Evolutionary conservation across 1,140 invertebrate genomes (phyloP), one percentile per base, ranked within the genome.

Genomic region (Macrostomum lignano): DNA sequence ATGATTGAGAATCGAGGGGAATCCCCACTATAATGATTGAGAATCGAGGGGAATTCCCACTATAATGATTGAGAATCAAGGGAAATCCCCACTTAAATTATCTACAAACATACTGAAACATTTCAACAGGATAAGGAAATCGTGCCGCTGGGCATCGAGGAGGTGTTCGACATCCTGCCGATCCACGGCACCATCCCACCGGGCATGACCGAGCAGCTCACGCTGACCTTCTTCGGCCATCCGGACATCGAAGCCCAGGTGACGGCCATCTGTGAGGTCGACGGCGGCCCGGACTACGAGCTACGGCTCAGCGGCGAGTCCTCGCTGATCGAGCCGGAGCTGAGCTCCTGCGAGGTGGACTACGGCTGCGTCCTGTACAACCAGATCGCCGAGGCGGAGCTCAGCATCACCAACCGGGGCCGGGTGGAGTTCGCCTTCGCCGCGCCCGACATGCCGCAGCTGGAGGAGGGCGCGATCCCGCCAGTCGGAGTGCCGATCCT

Each of bases 141-240:
- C 3, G 22, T 33, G 20, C 19, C 25, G n/a, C 33, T 40, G 1
- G 21, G 17, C 11, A 26, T 42, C 21, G 39, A 44, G 14, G 37
- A 58, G 49, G 47, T 57, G 6, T 58, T 58, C 51, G 51, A 57
- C 37, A 53, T 58, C 22, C 39, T 53, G 21, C 55, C 55, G 7
- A 35, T 57, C 14, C 54, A 55, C 44, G 54, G 55, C 6, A 44
- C 38, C 9, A 36, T 58, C 28, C 44, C 51, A 31, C 52, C 55
- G 33, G 52, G 51, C n/a, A 51, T 55, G 33, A 51, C 47, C 23
- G 52, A 57, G 35, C 48, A 52, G 39, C 44, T 57, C 6, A 52
- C 54, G 20, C 46, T 58, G 37, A 56, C 51, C 35, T 58, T 55
- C 35, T 56, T 49, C 44, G 55, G 54, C 15, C 52, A 57, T 42